A percentile compares a stretch with the other conserved stretches of the same genome.
phyloP scores from a whole-genome alignment of 2,888 invertebrate species.

The Rhagonycha lutea region DNA sequence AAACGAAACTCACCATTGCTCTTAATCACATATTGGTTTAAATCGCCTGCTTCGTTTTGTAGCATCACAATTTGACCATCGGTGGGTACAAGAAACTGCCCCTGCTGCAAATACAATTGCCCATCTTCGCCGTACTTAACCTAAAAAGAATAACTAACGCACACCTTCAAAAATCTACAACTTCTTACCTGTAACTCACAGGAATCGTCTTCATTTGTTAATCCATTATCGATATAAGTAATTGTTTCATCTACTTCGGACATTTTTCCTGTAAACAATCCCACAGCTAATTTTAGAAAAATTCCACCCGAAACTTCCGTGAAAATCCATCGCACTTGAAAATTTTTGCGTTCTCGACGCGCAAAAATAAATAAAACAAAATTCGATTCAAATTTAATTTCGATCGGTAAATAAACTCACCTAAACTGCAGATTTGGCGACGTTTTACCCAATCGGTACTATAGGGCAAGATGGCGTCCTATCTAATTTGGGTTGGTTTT shows the following conservation, averaged over 20 bases:
- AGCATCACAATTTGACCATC: slow-evolving; percentile 25
- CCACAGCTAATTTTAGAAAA: not conserved
- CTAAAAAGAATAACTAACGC: not conserved
- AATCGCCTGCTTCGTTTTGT: slow-evolving; percentile 10
- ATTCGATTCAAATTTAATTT: slow-evolving; percentile 5
- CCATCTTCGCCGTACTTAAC: slow-evolving; percentile 1
- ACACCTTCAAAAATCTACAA: not conserved
- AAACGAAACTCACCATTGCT: not conserved
- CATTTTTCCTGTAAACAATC: not conserved
- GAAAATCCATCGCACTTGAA: not conserved
- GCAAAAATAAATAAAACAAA: not conserved
- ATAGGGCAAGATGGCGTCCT: slow-evolving; percentile 32
- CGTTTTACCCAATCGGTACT: slow-evolving; percentile 32
- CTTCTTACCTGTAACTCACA: not conserved
- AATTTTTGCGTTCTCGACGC: not conserved
- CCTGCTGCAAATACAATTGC: slow-evolving; percentile 22
- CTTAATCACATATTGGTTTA: not conserved
- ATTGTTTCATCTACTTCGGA: not conserved
- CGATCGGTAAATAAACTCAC: slow-evolving; percentile 26
- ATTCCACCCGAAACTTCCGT: not conserved
- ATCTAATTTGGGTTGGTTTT: not conserved
- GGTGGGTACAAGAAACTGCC: slow-evolving; percentile 27
- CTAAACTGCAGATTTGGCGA: slow-evolving; percentile 10
- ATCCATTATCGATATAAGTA: not conserved
- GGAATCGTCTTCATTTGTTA: not conserved